Evolutionary conservation across 64 coral and sea anemone genomes (phyloP), one percentile per base, ranked within the genome.

Genomic region (Dendronephthya gigantea): DNA sequence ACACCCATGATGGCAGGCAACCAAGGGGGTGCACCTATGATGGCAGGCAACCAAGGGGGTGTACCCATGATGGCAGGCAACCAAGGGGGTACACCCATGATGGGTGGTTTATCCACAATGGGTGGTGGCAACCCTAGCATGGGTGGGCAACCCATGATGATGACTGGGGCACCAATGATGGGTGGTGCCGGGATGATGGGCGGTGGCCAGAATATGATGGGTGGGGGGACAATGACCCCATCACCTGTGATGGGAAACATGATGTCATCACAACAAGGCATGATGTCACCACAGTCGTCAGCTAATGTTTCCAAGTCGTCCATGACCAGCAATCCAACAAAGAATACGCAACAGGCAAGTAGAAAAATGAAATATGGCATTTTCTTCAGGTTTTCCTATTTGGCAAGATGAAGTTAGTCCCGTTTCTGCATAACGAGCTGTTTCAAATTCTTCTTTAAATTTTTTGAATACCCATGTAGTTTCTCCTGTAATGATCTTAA

Each of bases 291-390:
- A 5, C 55, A 62, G 1, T 27, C 19, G 55, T 7, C 51, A 58
- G 51, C 37, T 35, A 85, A 25, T 56, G 45, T 17, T 58, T 17
- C 49, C 37, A 85, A 85, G 50, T 23, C 49, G 33, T 50, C 49
- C 31, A 58, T 85, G 83, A 62, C 48, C 35, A 85, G 36, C 29
- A 58, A n/a, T 85, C 11, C 83, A 35, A 31, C 83, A 55, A 12
- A 62, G 55, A 62, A 19, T 62, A 1, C 55, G 6, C 55, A 62
- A 62, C 55, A 62, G 55, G 55, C 55, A 62, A 62, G 55, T 62
- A n/a, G 55, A 22, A 62, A 7, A 62, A 22, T 27, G 41, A 45
- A 45, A 11, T 45, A 45, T 45, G 41, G n/a, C n/a, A n/a, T n/a
- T n/a, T n/a, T n/a, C n/a, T n/a, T n/a, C n/a, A n/a, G n/a, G n/a